Conservation (phyloP, 2,113 vertebrate species). For the Physeter macrocephalus region DNA sequence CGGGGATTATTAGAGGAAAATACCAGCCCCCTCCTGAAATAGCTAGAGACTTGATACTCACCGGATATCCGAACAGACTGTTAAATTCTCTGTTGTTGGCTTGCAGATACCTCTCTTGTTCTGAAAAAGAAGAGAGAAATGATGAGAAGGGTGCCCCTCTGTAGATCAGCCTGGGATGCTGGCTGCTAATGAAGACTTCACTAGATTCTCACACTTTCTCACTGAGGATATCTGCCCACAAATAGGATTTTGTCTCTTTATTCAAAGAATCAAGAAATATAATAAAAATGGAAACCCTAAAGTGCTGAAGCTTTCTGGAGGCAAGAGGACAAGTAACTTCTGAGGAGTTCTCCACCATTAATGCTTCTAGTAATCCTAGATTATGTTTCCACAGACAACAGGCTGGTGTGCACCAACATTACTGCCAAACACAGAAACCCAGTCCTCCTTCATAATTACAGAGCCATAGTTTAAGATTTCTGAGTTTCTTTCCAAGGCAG, state of each 20-base stretch:
- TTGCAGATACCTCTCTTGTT: constrained; percentile 85
- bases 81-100: constrained; percentile 91
- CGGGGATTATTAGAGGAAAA: background rate
- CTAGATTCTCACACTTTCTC: background rate
- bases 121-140: constrained; percentile 73
- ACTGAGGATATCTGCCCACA: background rate
- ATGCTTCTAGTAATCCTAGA: background rate
- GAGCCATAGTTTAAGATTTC: background rate
- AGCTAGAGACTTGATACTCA: constrained; percentile 77
- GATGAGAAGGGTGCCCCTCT: background rate
- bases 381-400: background rate
- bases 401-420: background rate
- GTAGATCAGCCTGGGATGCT: background rate
- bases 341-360: background rate
- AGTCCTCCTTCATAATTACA: background rate
- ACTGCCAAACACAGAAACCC: background rate
- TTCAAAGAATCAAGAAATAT: constrained; percentile 5
- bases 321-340: background rate
- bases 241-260: background rate
- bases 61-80: constrained; percentile 86
- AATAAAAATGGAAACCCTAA: background rate
- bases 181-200: background rate
- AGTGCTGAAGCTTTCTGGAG: background rate
- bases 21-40: background rate
- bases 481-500: background rate